These are phyloP conservation scores for Disparrhopalites patrizii DNA, from an alignment of 2,888 invertebrate genomes.

Conservation along the genomic window DNA sequence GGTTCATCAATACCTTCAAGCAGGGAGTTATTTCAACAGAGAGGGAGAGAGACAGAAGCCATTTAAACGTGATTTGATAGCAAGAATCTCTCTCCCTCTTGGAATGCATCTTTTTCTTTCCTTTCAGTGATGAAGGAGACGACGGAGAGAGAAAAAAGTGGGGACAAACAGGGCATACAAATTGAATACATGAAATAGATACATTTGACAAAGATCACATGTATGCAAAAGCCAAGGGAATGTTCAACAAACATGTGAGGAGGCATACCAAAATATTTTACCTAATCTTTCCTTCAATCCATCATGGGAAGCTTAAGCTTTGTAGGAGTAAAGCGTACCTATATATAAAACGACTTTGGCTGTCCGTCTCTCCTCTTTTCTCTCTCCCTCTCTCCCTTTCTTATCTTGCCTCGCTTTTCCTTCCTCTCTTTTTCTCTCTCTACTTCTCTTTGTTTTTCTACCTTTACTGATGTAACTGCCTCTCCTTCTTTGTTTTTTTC, in stretches of 20 bases:
- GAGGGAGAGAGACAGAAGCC: background rate
- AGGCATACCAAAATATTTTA: conserved; percentile 6
- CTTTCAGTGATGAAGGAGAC: too few species aligned
- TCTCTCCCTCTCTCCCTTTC: background rate
- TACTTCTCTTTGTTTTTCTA: too few species aligned
- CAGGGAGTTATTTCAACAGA: background rate
- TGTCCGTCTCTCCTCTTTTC: background rate
- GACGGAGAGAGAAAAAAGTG: too few species aligned
- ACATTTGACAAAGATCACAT: conserved; percentile 14
- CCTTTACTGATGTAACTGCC: too few species aligned
- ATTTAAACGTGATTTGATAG: background rate
- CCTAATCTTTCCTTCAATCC: conserved; percentile 6
- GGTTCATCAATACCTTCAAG: background rate
- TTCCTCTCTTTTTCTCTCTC: too few species aligned
- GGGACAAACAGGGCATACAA: conserved; percentile 19
- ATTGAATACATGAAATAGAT: conserved; percentile 13
- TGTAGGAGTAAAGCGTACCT: too few species aligned
- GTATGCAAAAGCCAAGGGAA: too few species aligned
- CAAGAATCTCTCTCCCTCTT: too few species aligned
- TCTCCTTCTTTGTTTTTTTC: too few species aligned
- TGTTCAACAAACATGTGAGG: background rate
- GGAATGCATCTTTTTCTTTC: too few species aligned
- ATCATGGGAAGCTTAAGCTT: too few species aligned
- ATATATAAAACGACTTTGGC: too few species aligned
- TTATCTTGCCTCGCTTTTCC: background rate